Percentiles rank a stretch among this genome's conserved stretches.
phyloP scores from a whole-genome alignment of 2,113 vertebrate genomes.

The Cyanocitta stelleri region DNA sequence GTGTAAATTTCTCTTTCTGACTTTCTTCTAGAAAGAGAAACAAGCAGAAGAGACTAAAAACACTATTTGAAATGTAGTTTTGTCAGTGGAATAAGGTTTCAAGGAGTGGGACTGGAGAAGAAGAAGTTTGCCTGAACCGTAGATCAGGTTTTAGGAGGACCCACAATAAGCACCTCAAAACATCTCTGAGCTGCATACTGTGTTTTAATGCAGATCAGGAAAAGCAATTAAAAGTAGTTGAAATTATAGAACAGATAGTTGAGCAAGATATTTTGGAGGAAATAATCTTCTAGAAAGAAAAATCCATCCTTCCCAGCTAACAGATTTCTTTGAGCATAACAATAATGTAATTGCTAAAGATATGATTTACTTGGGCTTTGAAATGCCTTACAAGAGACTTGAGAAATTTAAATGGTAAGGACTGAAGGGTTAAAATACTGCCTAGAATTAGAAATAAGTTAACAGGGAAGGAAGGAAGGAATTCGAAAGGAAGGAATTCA shows the following conservation, averaged over 20 bases:
- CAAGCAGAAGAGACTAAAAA: background rate
- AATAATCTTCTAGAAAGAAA: background rate
- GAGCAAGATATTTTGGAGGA: background rate
- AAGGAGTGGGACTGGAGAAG: background rate
- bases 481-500: too few species aligned
- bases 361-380: background rate
- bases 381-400: background rate
- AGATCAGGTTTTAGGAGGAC: background rate
- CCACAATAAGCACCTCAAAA: background rate
- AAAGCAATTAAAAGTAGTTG: background rate
- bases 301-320: background rate
- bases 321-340: background rate
- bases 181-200: background rate
- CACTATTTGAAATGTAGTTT: background rate
- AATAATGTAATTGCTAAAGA: background rate
- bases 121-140: background rate
- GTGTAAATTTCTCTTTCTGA: background rate
- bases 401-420: background rate
- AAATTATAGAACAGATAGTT: background rate
- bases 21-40: background rate
- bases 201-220: background rate
- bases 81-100: background rate
- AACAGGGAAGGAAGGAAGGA: background rate
- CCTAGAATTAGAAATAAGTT: background rate
- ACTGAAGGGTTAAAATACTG: background rate